phyloP scores from a whole-genome alignment of 2,113 vertebrate species.

The Pandion haliaetus region DNA sequence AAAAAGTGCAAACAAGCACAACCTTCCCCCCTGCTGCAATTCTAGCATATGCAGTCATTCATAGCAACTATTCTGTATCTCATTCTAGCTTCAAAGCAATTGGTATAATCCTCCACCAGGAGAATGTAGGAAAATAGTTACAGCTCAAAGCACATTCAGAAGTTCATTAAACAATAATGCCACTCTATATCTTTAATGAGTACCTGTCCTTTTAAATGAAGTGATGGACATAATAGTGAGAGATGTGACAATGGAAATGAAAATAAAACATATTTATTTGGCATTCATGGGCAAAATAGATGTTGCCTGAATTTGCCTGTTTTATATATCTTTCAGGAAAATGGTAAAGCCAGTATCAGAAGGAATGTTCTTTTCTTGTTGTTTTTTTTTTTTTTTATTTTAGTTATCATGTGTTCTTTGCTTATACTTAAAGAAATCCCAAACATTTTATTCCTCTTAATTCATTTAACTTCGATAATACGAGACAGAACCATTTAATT shows the following conservation, averaged over 20 bases:
- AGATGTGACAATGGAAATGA: neutral
- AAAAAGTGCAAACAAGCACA: accelerated
- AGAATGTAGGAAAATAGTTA: neutral
- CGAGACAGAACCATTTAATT: neutral
- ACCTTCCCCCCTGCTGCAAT: neutral
- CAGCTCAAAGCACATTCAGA: neutral
- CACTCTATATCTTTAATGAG: neutral
- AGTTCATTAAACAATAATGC: neutral
- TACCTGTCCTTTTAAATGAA: neutral
- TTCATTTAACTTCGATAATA: neutral
- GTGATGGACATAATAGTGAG: neutral
- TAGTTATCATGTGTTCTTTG: neutral
- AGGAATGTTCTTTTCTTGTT: neutral
- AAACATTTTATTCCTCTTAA: neutral
- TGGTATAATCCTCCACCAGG: neutral
- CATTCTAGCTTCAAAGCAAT: neutral
- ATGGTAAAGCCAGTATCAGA: neutral
- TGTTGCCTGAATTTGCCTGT: neutral
- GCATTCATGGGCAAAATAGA: neutral
- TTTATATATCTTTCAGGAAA: neutral
- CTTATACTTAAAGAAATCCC: neutral
- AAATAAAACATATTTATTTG: neutral
- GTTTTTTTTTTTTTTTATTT: neutral
- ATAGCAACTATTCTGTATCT: neutral
- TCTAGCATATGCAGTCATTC: neutral